These are phyloP conservation scores for Solenopsis invicta DNA, from an alignment of 1,140 invertebrate genomes.

Conservation along the genomic window DNA sequence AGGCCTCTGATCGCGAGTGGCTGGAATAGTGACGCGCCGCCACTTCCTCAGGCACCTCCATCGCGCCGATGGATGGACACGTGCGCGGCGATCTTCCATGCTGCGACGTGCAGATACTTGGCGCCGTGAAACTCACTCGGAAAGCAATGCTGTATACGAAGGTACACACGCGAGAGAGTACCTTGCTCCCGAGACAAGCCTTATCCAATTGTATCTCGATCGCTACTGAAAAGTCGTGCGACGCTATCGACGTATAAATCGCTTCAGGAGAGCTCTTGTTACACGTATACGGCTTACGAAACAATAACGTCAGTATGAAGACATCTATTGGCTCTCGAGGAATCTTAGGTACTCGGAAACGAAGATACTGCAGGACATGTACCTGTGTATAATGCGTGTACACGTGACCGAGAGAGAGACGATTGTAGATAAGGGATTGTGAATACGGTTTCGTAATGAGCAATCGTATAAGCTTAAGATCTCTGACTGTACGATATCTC, in stretches of 20 bases:
- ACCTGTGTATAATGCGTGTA: background rate
- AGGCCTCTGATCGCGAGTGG: conserved; percentile 46
- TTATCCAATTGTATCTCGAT: conserved; percentile 49
- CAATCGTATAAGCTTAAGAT: conserved; percentile 47
- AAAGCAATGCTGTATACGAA: background rate
- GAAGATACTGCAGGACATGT: background rate
- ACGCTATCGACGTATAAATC: conserved; percentile 42
- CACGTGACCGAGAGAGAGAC: conserved; percentile 6
- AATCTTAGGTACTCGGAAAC: background rate
- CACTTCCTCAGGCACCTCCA: conserved; percentile 39
- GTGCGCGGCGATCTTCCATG: background rate
- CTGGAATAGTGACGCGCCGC: conserved; percentile 51
- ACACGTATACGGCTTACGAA: conserved; percentile 30
- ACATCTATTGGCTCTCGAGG: conserved; percentile 20
- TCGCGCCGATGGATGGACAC: conserved; percentile 27
- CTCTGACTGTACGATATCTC: conserved; percentile 61
- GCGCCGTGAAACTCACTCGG: conserved; percentile 8
- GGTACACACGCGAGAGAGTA: background rate
- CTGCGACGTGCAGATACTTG: background rate
- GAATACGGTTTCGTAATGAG: conserved; percentile 53
- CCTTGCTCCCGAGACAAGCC: background rate
- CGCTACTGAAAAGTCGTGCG: conserved; percentile 39
- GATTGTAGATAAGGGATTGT: conserved; percentile 48
- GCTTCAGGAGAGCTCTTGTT: conserved; percentile 22
- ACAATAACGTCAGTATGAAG: conserved; percentile 22